These are phyloP conservation scores for Neuroterus valhalla DNA, from an alignment of 1,140 invertebrate species.

Conservation along the genomic window DNA sequence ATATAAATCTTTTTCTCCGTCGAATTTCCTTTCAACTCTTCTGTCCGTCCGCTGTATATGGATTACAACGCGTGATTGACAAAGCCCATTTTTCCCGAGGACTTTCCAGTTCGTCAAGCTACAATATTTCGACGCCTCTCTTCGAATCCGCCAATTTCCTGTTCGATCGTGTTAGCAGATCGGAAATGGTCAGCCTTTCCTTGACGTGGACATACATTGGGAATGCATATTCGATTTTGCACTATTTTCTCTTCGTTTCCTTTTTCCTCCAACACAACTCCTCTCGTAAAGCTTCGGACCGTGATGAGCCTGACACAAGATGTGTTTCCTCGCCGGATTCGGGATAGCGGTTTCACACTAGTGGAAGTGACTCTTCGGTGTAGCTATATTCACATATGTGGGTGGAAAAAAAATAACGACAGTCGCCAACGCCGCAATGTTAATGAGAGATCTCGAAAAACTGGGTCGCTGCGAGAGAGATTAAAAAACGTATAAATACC, in stretches of 20 bases:
- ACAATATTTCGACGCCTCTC: neutral
- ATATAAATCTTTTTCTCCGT: slow-evolving; percentile 17
- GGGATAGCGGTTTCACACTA: slow-evolving; percentile 20
- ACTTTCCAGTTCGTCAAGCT: slow-evolving; percentile 11
- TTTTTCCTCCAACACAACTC: neutral
- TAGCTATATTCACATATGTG: neutral
- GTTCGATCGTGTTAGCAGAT: slow-evolving; percentile 23
- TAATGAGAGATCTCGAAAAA: slow-evolving; percentile 31
- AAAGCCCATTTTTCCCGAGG: neutral
- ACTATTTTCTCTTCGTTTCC: neutral
- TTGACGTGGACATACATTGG: neutral
- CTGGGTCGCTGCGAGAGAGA: slow-evolving; percentile 21
- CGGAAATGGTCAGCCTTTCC: neutral
- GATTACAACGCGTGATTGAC: slow-evolving; percentile 16
- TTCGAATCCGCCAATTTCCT: slow-evolving; percentile 12
- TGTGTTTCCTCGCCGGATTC: slow-evolving; percentile 9
- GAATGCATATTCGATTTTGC: slow-evolving; percentile 12
- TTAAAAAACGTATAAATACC: slow-evolving; percentile 17
- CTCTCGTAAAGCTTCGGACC: neutral
- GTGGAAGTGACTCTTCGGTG: slow-evolving; percentile 8
- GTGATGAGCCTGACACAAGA: slow-evolving; percentile 3
- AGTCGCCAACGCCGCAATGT: slow-evolving; percentile 18
- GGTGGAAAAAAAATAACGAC: slow-evolving; percentile 24
- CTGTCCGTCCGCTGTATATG: neutral
- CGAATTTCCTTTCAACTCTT: neutral